Conservation (phyloP, 2,797 vertebrate species). For the Cichlasoma orientale region DNA sequence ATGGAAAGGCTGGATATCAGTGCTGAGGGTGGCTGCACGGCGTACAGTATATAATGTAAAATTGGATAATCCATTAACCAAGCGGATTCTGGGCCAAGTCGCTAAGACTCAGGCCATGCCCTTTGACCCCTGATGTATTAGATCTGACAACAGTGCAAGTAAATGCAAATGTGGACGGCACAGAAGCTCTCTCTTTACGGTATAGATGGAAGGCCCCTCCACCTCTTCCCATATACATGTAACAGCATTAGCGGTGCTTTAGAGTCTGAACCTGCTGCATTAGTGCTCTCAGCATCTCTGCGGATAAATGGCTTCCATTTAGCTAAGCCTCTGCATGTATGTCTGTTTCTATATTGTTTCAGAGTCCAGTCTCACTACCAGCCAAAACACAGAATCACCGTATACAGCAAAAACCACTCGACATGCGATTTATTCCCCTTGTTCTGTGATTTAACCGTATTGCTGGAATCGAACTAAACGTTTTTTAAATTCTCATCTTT, state of each 20-base stretch:
- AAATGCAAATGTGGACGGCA: conserved; percentile 47
- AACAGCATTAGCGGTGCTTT: conserved; percentile 59
- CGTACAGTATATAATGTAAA: conserved; percentile 26
- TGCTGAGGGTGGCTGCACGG: conserved; percentile 2
- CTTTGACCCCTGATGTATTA: conserved; percentile 28
- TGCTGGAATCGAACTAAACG: background rate
- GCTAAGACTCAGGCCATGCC: conserved; percentile 31
- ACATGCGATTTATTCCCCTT: background rate
- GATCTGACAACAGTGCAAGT: conserved; percentile 34
- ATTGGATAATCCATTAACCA: conserved; percentile 65
- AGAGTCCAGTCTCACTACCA: conserved; percentile 36
- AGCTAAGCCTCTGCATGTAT: conserved; percentile 31
- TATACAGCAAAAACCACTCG: background rate
- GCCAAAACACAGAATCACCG: background rate
- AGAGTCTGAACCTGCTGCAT: conserved; percentile 54
- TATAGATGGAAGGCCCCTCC: conserved; percentile 16
- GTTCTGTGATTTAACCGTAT: background rate
- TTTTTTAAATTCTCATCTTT: background rate
- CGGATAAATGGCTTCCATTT: conserved; percentile 52
- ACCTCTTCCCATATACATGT: conserved; percentile 35
- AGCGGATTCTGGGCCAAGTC: conserved; percentile 40
- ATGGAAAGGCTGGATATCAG: conserved; percentile 1
- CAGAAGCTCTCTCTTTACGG: conserved; percentile 49
- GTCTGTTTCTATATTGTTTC: conserved; percentile 36
- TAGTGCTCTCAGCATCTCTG: conserved; percentile 55